Evolutionary conservation across 1,140 invertebrate genomes (phyloP), one percentile per base, ranked within the genome.

Genomic region (Polypedilum vanderplanki): DNA sequence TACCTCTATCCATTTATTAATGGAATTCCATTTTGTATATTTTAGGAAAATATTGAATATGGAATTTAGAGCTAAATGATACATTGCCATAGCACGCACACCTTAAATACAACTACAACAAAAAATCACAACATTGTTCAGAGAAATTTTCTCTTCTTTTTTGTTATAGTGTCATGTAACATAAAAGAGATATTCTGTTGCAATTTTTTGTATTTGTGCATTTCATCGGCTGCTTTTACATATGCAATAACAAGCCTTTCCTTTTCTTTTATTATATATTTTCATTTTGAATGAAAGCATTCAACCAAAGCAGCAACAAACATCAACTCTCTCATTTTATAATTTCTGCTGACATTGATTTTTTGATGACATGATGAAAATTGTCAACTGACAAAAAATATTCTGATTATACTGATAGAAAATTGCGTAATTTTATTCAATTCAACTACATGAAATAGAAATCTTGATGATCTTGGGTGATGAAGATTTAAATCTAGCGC

Each of bases 141-240:
- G 18, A 70, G 20, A 5, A 67, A 20, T 20, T 70, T 70, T 70
- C 17, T 18, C 18, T 70, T 70, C 10, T 70, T 18, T 70, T 17
- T 17, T 67, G 65, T 18, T 67, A 67, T 67, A 67, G 20, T 70
- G 65, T 70, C 65, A 70, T 70, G 65, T 22, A 70, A 70, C 18
- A 18, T 18, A 70, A 70, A 70, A 18, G 20, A 20, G 18, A 70
- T 70, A 18, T 57, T 70, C 46, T 57, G 46, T 57, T 57, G 46
- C 46, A 57, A 57, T 57, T 57, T 12, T n/a, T n/a, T n/a, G 12
- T 57, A 12, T 57, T 12, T 12, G 12, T 12, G 41, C 41, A 12
- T 57, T 57, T 57, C 46, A 57, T 57, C 46, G 46, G n/a, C 46
- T 57, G n/a, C 46, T 20, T 17, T n/a, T n/a, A n/a, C n/a, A 17